Percentiles rank a stretch among this genome's conserved stretches.
Conservation (phyloP, 2,888 invertebrate genomes). For the Vesta saturnalis region DNA sequence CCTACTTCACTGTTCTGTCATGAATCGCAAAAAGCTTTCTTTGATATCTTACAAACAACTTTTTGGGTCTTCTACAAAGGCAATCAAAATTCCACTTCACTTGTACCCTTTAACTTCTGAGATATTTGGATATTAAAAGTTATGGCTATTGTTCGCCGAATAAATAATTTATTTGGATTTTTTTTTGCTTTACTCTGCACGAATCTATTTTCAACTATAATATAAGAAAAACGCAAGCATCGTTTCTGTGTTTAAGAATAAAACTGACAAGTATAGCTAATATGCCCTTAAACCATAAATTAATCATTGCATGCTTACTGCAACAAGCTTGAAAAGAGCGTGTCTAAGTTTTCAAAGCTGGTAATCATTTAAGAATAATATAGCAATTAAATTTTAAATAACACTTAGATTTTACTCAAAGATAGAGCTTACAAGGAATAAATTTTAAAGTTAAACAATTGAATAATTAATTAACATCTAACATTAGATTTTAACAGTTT, state of each 20-base stretch:
- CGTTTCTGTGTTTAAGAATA: no score
- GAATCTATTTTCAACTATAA: no score
- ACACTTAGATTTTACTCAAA: no score
- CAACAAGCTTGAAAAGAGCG: neutral
- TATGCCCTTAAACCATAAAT: neutral
- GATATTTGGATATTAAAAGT: neutral
- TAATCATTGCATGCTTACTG: neutral
- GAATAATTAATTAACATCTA: no score
- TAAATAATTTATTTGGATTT: neutral
- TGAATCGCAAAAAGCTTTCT: neutral
- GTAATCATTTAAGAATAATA: neutral
- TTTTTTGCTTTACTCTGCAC: neutral
- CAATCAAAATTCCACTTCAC: neutral
- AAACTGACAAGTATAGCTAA: no score
- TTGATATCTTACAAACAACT: neutral
- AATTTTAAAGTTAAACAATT: no score
- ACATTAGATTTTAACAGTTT: no score
- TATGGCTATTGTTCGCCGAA: neutral
- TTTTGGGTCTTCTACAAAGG: neutral
- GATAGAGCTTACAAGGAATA: no score
- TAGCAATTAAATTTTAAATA: no score
- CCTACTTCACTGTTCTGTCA: no score
- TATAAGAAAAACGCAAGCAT: no score
- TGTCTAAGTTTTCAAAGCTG: neutral
- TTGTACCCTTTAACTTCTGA: neutral